A percentile compares a stretch with the other conserved stretches of the same genome.
phyloP scores from a whole-genome alignment of 2,113 vertebrate species.

The Prionailurus bengalensis region DNA sequence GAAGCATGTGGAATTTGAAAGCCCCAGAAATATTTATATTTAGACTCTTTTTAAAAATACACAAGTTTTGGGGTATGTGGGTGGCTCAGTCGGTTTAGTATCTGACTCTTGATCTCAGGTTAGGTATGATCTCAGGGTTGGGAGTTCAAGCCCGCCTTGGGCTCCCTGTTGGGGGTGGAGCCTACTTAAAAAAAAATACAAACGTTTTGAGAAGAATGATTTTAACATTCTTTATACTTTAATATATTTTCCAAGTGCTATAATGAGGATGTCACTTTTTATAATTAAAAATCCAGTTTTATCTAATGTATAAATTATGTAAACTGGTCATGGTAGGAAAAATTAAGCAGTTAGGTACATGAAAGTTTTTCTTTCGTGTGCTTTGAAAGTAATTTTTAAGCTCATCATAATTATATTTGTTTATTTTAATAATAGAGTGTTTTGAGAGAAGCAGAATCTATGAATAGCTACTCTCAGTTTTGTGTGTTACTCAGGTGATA shows the following conservation, averaged over 20 bases:
- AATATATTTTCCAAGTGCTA: neutral
- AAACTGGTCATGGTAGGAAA: neutral
- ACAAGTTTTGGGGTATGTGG: neutral
- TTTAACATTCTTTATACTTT: neutral
- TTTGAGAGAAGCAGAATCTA: neutral
- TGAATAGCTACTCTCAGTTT: neutral
- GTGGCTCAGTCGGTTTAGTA: no score
- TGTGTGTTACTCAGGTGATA: neutral
- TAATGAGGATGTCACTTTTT: neutral
- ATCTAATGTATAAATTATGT: neutral
- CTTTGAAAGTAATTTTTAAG: conserved; percentile 38
- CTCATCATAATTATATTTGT: neutral
- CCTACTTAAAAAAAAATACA: neutral
- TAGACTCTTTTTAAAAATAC: neutral
- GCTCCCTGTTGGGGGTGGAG: no score
- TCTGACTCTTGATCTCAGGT: no score
- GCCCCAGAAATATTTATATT: conserved; percentile 2
- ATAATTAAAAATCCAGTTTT: neutral
- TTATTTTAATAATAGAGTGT: neutral
- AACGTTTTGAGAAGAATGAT: neutral
- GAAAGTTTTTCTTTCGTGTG: neutral
- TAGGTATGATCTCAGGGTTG: no score
- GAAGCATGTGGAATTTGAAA: neutral
- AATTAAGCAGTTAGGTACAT: conserved; percentile 21
- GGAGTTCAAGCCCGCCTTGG: no score